Conservation (phyloP, 1,140 invertebrate genomes). For the Papilio polyxenes region DNA sequence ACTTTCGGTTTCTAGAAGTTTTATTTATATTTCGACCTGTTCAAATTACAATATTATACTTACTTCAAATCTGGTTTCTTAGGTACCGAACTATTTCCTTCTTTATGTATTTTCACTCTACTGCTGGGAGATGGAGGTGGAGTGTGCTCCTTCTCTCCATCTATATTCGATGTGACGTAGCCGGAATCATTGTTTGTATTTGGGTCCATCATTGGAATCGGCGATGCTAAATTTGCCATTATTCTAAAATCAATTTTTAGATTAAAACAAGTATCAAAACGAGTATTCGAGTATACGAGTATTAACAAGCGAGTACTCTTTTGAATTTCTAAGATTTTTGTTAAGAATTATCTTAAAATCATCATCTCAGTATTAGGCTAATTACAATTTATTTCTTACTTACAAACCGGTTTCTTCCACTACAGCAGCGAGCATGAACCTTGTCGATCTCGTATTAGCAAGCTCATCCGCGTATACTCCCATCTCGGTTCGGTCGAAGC, state of each 20-base stretch:
- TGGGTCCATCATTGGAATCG: constrained; percentile 76
- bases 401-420: constrained; percentile 75
- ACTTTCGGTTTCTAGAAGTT: not conserved
- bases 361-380: too few species aligned
- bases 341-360: too few species aligned
- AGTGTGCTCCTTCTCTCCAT: constrained; percentile 69
- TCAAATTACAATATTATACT: constrained; percentile 50
- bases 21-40: too few species aligned
- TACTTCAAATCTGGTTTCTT: constrained; percentile 72
- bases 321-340: too few species aligned
- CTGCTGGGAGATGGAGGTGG: constrained; percentile 64
- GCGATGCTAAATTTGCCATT: constrained; percentile 76
- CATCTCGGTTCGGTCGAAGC: constrained; percentile 69
- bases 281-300: too few species aligned
- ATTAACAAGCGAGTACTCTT: too few species aligned
- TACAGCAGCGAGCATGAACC: constrained; percentile 74
- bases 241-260: constrained; percentile 51
- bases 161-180: constrained; percentile 72
- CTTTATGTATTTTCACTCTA: constrained; percentile 53
- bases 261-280: not conserved
- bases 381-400: constrained; percentile 45
- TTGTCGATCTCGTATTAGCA: constrained; percentile 64
- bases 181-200: constrained; percentile 76
- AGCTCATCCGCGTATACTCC: constrained; percentile 68
- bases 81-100: constrained; percentile 47